These are phyloP conservation scores for Phaethornis superciliosus DNA, from an alignment of 2,113 vertebrate species.

Conservation along the genomic window DNA sequence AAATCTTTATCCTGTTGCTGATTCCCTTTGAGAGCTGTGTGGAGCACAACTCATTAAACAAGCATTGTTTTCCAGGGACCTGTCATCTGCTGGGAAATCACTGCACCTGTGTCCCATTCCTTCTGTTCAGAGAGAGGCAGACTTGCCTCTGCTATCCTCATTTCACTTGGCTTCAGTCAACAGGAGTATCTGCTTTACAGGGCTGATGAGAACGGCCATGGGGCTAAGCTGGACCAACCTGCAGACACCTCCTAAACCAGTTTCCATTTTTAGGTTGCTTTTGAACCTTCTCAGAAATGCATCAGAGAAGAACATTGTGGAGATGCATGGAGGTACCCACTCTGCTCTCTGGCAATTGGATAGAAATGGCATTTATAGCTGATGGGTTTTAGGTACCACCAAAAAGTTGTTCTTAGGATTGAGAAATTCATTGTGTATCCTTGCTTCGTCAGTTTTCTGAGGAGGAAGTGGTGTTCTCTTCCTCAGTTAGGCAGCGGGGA, in stretches of 20 bases:
- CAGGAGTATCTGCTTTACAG: not conserved
- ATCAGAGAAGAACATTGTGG: not conserved
- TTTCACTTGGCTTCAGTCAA: not conserved
- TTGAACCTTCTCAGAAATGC: not conserved
- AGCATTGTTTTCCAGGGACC: not conserved
- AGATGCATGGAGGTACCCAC: not conserved
- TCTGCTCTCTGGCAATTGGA: not conserved
- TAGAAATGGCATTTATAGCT: not conserved
- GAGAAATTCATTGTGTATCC: not conserved
- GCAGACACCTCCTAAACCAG: not conserved
- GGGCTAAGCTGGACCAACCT: not conserved
- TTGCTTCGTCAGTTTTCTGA: not conserved
- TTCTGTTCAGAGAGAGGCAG: not conserved
- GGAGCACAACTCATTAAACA: not conserved
- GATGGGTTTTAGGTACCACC: not conserved
- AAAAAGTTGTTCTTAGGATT: not conserved
- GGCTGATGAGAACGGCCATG: not conserved
- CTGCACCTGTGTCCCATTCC: not conserved
- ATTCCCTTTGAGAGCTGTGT: not conserved
- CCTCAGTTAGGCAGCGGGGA: not conserved
- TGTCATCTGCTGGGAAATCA: constrained; percentile 28
- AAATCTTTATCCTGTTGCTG: not conserved
- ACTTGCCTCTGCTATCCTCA: not conserved
- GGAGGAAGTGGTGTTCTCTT: not conserved
- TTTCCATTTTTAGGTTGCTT: not conserved